Percentiles rank a stretch among this genome's conserved stretches.
These are phyloP conservation scores for Heterocephalus glaber DNA, from an alignment of 2,113 vertebrate species.

Conservation along the genomic window DNA sequence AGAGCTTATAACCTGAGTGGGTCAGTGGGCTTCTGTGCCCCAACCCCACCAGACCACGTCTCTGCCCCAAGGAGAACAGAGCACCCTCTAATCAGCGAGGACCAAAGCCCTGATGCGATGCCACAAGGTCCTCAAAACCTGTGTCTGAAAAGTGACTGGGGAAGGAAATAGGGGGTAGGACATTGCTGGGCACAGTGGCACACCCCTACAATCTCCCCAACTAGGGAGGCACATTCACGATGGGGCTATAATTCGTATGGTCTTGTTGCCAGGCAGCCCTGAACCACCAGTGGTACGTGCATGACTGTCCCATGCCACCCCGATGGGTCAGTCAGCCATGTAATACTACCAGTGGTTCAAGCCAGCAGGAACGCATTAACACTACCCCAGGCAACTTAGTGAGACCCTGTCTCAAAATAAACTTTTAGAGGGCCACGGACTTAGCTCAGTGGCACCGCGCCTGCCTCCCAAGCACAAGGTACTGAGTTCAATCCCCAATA, in stretches of 20 bases:
- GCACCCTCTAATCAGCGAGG: not conserved
- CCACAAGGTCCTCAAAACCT: not conserved
- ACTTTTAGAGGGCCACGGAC: not conserved
- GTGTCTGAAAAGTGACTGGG: no score
- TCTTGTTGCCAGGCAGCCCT: not conserved
- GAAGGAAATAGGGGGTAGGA: no score
- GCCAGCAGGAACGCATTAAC: not conserved
- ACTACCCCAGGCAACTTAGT: not conserved
- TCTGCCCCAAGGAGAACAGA: not conserved
- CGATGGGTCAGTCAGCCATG: not conserved
- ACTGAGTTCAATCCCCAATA: no score
- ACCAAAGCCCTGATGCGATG: not conserved
- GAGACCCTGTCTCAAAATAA: not conserved
- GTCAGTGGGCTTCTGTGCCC: not conserved
- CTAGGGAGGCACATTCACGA: not conserved
- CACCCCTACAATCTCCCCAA: not conserved
- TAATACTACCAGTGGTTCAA: not conserved
- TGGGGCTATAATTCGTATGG: not conserved
- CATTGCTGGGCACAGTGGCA: not conserved
- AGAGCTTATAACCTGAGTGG: not conserved
- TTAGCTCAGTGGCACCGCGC: no score
- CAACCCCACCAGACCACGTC: not conserved
- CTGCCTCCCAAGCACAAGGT: no score
- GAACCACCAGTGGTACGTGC: not conserved
- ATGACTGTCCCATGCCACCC: not conserved